Conservation (phyloP, 2,113 vertebrate genomes). For the Rhagologus leucostigma region DNA sequence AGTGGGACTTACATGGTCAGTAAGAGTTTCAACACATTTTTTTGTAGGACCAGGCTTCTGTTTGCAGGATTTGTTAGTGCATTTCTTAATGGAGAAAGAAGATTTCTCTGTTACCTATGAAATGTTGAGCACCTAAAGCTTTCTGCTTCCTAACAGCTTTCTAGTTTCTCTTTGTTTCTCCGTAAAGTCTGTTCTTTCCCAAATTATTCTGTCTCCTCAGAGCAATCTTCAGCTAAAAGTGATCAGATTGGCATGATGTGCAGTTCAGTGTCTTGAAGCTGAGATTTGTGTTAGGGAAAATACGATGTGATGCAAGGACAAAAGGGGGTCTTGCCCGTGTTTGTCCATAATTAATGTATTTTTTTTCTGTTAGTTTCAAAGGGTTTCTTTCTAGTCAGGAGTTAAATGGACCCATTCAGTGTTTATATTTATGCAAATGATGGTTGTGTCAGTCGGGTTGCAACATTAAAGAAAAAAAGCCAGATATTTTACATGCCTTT, state of each 20-base stretch:
- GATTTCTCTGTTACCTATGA: not conserved
- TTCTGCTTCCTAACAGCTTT: not conserved
- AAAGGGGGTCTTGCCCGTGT: not conserved
- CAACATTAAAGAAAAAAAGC: conserved; percentile 1
- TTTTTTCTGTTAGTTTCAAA: not conserved
- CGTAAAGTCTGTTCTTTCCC: not conserved
- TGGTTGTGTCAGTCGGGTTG: not conserved
- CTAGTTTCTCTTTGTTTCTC: not conserved
- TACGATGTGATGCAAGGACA: not conserved
- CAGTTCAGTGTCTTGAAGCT: not conserved
- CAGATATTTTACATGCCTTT: conserved; percentile 61
- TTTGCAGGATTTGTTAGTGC: not conserved
- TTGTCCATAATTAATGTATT: not conserved
- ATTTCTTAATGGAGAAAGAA: not conserved
- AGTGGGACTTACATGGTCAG: not conserved
- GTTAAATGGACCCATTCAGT: not conserved
- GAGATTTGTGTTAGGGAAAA: not conserved
- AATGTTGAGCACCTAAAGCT: not conserved
- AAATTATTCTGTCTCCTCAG: not conserved
- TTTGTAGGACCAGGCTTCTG: not conserved
- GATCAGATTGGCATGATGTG: not conserved
- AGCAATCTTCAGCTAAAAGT: not conserved
- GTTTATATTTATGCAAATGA: conserved; percentile 42
- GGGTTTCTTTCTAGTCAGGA: not conserved
- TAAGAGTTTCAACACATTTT: not conserved